A percentile compares a stretch with the other conserved stretches of the same genome.
These are phyloP conservation scores for Nannobrachium achirus DNA, from an alignment of 2,113 vertebrate species.

Conservation along the genomic window DNA sequence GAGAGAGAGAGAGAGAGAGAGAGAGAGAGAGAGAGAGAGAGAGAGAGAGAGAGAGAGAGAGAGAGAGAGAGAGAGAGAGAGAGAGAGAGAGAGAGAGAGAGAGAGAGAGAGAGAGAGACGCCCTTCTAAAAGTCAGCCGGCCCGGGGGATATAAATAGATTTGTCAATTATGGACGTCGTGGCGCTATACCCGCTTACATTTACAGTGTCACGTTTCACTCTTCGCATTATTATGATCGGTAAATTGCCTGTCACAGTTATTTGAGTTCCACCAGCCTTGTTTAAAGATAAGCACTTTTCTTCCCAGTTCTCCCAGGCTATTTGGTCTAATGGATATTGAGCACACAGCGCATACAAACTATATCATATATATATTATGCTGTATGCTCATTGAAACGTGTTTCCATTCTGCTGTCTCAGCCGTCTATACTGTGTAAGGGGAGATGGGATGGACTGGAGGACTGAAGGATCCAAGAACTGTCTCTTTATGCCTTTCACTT, in stretches of 20 bases:
- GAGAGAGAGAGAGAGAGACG: constrained; percentile 28
- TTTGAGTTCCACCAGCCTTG: constrained; percentile 53
- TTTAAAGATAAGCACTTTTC: constrained; percentile 57
- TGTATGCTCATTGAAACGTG: constrained; percentile 23
- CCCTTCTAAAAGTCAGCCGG: constrained; percentile 23
- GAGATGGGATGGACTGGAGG: neutral
- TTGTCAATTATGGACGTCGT: constrained; percentile 55
- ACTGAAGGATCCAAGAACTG: neutral
- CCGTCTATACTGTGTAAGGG: constrained; percentile 23
- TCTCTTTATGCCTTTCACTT: neutral
- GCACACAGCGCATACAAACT: constrained; percentile 1
- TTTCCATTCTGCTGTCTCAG: constrained; percentile 42
- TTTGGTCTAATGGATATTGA: constrained; percentile 49
- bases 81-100: too few species aligned
- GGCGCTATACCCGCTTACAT: constrained; percentile 34
- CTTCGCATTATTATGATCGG: constrained; percentile 47
- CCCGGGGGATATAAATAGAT: constrained; percentile 52
- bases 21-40: too few species aligned
- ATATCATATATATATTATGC: constrained; percentile 24
- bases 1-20: too few species aligned
- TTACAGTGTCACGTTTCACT: constrained; percentile 61
- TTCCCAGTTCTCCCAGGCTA: constrained; percentile 31
- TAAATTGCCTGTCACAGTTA: constrained; percentile 66
- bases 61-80: too few species aligned
- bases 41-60: too few species aligned